Evolutionary conservation across 2,113 vertebrate genomes (phyloP).

Genomic region (Cyanoramphus novaezelandiae): DNA sequence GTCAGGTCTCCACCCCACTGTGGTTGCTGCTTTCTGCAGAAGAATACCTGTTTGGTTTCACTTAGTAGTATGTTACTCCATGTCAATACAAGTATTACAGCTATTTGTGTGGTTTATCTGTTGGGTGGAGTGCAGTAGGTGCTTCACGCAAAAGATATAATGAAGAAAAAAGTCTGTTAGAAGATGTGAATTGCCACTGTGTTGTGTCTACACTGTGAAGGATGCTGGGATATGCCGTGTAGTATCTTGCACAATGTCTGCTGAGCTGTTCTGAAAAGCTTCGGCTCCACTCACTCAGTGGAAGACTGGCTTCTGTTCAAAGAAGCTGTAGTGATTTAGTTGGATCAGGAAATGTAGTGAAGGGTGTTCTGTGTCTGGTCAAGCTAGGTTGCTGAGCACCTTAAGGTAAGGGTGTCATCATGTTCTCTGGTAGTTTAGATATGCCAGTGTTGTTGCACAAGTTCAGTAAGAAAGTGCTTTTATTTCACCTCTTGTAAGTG

Average conservation of each 20-base stretch:
- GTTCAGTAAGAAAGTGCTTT: background rate
- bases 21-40: background rate
- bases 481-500: background rate
- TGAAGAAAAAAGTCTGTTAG: background rate
- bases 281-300: background rate
- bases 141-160: background rate
- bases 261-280: background rate
- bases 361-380: background rate
- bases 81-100: fast-evolving
- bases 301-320: background rate
- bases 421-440: background rate
- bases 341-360: background rate
- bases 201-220: background rate
- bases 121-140: background rate
- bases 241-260: background rate
- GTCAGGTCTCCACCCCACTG: background rate
- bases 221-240: fast-evolving
- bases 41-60: background rate
- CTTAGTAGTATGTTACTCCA: fast-evolving
- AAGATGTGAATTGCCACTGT: too few species aligned
- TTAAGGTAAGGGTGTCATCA: background rate
- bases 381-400: background rate
- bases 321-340: background rate
- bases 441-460: background rate
- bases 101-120: background rate